A percentile compares a stretch with the other conserved stretches of the same genome.
Evolutionary conservation across 2,113 vertebrate species (phyloP).

Genomic region (Rattus rattus): DNA sequence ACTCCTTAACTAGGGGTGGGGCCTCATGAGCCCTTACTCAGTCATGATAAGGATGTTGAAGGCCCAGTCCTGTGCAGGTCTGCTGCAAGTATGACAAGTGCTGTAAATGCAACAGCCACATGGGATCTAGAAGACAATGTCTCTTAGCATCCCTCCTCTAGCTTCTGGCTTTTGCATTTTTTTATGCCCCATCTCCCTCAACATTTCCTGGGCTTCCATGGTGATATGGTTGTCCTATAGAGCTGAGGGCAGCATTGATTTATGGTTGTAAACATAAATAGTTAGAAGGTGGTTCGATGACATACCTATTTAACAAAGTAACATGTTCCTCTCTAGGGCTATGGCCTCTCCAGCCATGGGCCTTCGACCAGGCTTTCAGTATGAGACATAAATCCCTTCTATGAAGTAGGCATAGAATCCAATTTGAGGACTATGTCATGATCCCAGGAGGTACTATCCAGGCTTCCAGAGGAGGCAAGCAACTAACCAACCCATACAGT

Average conservation of each 20-base stretch:
- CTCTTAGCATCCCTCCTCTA: not conserved
- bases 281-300: not conserved
- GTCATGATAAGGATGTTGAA: not conserved
- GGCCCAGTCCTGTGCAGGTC: not conserved
- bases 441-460: not conserved
- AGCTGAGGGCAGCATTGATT: not conserved
- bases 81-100: not conserved
- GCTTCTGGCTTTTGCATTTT: not conserved
- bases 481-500: not conserved
- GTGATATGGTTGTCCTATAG: not conserved
- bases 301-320: not conserved
- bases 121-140: not conserved
- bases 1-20: not conserved
- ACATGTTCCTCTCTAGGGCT: not conserved
- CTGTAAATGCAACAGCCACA: not conserved
- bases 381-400: not conserved
- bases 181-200: not conserved
- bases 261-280: not conserved
- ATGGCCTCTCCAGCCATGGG: not conserved
- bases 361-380: not conserved
- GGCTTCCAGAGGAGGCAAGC: not conserved
- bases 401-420: not conserved
- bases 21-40: not conserved
- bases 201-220: not conserved
- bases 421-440: not conserved